Conservation (phyloP, 2,113 vertebrate genomes). For the Sturnira hondurensis region DNA sequence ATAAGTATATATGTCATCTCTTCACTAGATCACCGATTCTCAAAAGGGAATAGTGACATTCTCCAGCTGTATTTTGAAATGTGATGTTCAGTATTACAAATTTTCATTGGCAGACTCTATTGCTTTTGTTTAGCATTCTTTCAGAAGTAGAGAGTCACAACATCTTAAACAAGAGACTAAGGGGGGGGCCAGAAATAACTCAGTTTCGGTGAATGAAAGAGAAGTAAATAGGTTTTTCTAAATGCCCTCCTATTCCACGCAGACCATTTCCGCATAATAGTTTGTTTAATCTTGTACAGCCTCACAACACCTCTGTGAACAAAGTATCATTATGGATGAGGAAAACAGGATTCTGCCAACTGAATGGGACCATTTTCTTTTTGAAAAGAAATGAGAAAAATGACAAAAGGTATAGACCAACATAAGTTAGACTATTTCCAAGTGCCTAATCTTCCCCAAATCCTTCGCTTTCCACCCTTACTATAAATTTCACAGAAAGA, state of each 20-base stretch:
- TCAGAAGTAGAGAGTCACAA: not conserved
- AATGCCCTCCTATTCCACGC: not conserved
- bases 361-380: not conserved
- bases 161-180: not conserved
- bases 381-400: not conserved
- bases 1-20: not conserved
- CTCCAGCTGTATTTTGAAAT: not conserved
- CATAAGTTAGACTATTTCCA: not conserved
- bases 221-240: not conserved
- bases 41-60: slow-evolving; percentile 37
- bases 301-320: not conserved
- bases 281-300: not conserved
- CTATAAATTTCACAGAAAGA: not conserved
- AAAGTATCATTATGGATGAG: not conserved
- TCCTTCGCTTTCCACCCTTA: not conserved
- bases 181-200: not conserved
- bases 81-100: not conserved
- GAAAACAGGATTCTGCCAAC: not conserved
- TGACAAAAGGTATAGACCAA: not conserved
- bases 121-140: not conserved
- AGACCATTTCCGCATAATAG: not conserved
- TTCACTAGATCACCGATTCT: slow-evolving; percentile 7
- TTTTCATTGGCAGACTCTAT: not conserved
- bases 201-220: not conserved
- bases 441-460: not conserved